phyloP scores from a whole-genome alignment of 1,140 invertebrate genomes.

The Drosophila ogumai region DNA sequence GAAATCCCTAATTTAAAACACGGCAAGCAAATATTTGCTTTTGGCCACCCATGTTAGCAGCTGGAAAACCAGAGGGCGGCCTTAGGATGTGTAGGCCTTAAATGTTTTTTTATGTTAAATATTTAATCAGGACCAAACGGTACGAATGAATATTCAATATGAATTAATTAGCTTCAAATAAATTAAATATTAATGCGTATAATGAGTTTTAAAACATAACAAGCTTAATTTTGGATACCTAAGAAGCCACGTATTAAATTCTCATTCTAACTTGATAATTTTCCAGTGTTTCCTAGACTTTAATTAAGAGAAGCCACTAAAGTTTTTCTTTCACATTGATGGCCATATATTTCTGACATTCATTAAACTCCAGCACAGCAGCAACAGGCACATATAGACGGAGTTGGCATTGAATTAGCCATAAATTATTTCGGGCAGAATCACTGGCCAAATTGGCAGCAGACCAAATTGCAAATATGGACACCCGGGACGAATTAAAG shows the following conservation, averaged over 20 bases:
- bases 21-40: slow-evolving; percentile 64
- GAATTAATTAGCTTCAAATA: slow-evolving; percentile 4
- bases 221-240: neutral
- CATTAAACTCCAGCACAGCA: neutral
- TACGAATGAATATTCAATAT: slow-evolving; percentile 25
- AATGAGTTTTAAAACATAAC: neutral
- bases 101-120: slow-evolving; percentile 7
- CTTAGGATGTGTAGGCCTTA: slow-evolving; percentile 14
- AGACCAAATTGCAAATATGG: slow-evolving; percentile 47
- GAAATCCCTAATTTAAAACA: slow-evolving; percentile 69
- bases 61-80: neutral
- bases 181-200: neutral
- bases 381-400: slow-evolving; percentile 17
- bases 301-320: neutral
- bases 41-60: slow-evolving; percentile 31
- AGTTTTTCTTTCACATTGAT: neutral
- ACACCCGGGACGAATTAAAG: slow-evolving; percentile 51
- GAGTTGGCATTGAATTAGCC: slow-evolving; percentile 13
- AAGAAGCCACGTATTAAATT: neutral
- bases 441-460: slow-evolving; percentile 6
- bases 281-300: no score
- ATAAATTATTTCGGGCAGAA: slow-evolving; percentile 30
- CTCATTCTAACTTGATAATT: neutral
- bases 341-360: neutral
- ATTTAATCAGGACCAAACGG: slow-evolving; percentile 11